Conservation (phyloP, 2,113 vertebrate genomes). For the Tor tambroides region DNA sequence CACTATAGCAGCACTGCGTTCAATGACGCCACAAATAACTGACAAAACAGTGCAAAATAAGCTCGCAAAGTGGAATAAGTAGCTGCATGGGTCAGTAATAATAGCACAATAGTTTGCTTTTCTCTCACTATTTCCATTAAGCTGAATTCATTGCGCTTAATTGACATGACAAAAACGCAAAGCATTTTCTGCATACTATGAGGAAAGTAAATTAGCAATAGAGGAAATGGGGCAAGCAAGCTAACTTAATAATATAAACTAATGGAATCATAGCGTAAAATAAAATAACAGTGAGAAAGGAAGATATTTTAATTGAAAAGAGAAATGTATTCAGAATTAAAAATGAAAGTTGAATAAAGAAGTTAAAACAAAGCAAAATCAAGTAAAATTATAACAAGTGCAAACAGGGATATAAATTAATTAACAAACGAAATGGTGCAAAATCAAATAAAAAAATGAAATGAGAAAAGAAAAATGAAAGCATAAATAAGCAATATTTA, state of each 20-base stretch:
- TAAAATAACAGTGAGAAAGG: no score
- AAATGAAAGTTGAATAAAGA: background rate
- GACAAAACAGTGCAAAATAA: slow-evolving; percentile 13
- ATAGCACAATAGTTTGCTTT: background rate
- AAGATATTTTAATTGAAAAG: background rate
- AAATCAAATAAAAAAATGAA: background rate
- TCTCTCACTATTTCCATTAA: background rate
- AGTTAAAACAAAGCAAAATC: background rate
- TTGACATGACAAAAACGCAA: background rate
- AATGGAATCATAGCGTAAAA: background rate
- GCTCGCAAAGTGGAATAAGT: background rate
- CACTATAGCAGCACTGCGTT: slow-evolving; percentile 36
- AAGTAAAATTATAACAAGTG: background rate
- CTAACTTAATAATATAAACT: background rate
- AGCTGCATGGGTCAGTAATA: background rate
- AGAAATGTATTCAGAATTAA: background rate
- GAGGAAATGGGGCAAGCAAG: no score
- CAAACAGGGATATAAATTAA: background rate
- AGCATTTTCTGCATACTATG: background rate
- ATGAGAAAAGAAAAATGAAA: background rate
- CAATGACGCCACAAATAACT: slow-evolving; percentile 12
- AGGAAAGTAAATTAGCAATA: no score
- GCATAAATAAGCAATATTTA: no score
- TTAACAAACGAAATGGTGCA: background rate
- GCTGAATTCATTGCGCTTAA: background rate